Evolutionary conservation across 2,113 vertebrate species (phyloP), one percentile per base, ranked within the genome.

Genomic region (Pelodiscus sinensis): DNA sequence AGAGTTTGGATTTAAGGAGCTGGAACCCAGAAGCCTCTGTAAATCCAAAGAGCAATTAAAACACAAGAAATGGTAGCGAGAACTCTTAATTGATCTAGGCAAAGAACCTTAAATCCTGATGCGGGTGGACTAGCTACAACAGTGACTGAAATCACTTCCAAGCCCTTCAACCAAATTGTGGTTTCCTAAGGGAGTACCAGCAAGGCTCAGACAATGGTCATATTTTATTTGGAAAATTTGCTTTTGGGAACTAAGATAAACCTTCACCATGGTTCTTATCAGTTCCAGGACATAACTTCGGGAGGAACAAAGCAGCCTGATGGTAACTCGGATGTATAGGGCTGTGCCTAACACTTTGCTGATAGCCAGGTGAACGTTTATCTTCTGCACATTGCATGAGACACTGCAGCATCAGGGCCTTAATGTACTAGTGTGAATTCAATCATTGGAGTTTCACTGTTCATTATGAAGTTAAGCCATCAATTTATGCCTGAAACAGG

Each of bases 1-100:
- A 90, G 79, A 88, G 22, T 77, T 77, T 89, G 85, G 81, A 75
- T 89, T 92, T 79, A 50, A 86, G 75, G 2, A 89, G 73, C 81
- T 87, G 90, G 1, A 0, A 86, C 31, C 92, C 14, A 95, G 60
- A 51, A 81, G 18, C 79, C 81, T 77, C 81, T 79, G 79, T 92
- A 94, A 90, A 94, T 94, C 90, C 71, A 21, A 56, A 52, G 1
- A 75, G 87, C 38, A 88, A 90, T 68, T 5, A 78, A 92, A 90
- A 50, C 68, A 79, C 84, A 27, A 6, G 5, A 57, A 94, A 85
- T 21, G 62, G 21, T 24, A 79, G 62, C 62, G 60, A 62, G 71
- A 93, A 93, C 87, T 93, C 29, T 91, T 75, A 11, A 10, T 44
- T 68, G 29, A 73, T 21, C 6, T 29, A 84, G 55, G 84, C 86